Evolutionary conservation across 2,113 vertebrate genomes (phyloP), one percentile per base, ranked within the genome.

Genomic region (Corythornis madagascariensis): DNA sequence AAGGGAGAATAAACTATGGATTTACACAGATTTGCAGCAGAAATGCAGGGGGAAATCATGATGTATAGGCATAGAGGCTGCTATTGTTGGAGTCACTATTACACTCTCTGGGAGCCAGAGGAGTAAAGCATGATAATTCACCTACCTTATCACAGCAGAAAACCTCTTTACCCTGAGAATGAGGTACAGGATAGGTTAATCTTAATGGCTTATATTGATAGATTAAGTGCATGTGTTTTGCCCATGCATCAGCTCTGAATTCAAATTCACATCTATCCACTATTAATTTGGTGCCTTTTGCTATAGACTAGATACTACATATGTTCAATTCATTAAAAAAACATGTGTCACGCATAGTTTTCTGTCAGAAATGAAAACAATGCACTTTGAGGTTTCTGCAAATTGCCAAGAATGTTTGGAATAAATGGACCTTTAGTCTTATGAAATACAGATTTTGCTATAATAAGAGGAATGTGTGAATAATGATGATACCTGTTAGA

Each of bases 361-460:
- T 92, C 52, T 91, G 73, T 88, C 82, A 94, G 75, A 95, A 95
- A 86, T 81, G 35, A 85, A 94, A 92, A 89, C 87, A 86, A 71
- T 53, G 56, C 65, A 48, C 71, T 87, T 64, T 71, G 72, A 89
- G 73, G 65, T 92, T 92, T 80, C 82, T 77, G 45, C 17, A 45
- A 73, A 31, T 59, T 93, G 78, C 71, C 91, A 94, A 74, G 64
- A 86, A 89, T 70, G 47, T 77, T 85, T 52, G 76, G 43, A 83
- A 93, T 76, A 92, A 89, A 86, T 56, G 40, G 64, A 43, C 67
- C 4, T 88, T 92, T 75, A 64, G 29, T 73, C 35, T 74, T 64
- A 77, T 40, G 61, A 92, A 94, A 93, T 59, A 89, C 2, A 64
- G 60, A 18, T 61, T 94, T 71, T 66, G n/a, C 21, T 83, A 83